phyloP scores from a whole-genome alignment of 2,113 vertebrate genomes.

The Tetrao urogallus region DNA sequence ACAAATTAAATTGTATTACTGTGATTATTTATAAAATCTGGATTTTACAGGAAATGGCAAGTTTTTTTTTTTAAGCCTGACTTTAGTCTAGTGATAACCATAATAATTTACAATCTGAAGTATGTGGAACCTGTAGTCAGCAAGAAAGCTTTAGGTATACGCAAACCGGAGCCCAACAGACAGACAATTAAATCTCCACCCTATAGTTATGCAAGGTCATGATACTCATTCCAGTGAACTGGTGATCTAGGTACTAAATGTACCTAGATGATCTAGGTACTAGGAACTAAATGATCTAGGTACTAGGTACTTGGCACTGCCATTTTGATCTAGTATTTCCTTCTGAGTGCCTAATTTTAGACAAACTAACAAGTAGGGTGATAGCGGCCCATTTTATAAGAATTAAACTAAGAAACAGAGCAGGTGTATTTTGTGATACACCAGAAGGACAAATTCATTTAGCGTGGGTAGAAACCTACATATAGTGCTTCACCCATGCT shows the following conservation, averaged over 20 bases:
- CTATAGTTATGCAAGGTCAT: background rate
- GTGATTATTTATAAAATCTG: conserved; percentile 33
- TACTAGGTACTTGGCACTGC: background rate
- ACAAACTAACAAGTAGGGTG: background rate
- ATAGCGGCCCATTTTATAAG: background rate
- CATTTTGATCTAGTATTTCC: background rate
- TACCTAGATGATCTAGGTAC: background rate
- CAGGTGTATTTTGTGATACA: background rate
- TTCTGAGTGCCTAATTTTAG: background rate
- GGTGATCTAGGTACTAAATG: background rate
- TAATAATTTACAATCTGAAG: conserved; percentile 39
- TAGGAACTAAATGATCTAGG: background rate
- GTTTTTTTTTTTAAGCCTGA: background rate
- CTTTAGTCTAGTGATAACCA: conserved; percentile 4
- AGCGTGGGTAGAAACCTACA: background rate
- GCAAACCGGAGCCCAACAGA: background rate
- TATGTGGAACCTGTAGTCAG: background rate
- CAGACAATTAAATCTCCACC: conserved; percentile 12
- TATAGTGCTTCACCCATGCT: background rate
- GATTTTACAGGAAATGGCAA: background rate
- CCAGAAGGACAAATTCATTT: background rate
- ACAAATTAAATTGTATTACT: background rate
- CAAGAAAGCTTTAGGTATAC: background rate
- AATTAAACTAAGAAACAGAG: background rate
- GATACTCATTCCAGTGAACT: background rate